A percentile compares a stretch with the other conserved stretches of the same genome.
These are phyloP conservation scores for Stenodema calcarata DNA, from an alignment of 2,888 invertebrate species.

Conservation along the genomic window DNA sequence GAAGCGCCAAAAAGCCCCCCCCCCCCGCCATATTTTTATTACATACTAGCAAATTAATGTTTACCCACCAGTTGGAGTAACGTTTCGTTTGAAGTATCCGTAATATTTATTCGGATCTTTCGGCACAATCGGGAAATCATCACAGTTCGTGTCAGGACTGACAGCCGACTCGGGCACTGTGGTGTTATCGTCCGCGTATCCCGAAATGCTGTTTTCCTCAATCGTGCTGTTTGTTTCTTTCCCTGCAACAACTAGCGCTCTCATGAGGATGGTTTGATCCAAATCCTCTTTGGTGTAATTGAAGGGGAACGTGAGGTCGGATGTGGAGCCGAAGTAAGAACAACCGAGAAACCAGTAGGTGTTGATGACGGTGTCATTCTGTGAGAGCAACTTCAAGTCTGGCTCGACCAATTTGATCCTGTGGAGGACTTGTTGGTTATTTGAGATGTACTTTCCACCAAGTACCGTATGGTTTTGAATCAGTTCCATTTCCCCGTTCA, in stretches of 20 bases:
- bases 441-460: slow-evolving; percentile 70
- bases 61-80: slow-evolving; percentile 72
- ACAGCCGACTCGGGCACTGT: slow-evolving; percentile 57
- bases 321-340: slow-evolving; percentile 70
- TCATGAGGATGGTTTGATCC: neutral
- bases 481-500: slow-evolving; percentile 74
- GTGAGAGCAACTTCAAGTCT: slow-evolving; percentile 69
- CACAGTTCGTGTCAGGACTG: slow-evolving; percentile 54
- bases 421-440: slow-evolving; percentile 67
- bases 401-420: slow-evolving; percentile 67
- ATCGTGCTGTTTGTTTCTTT: slow-evolving; percentile 58
- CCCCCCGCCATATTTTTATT: neutral
- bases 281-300: slow-evolving; percentile 68
- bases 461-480: slow-evolving; percentile 69
- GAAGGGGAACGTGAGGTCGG: slow-evolving; percentile 68
- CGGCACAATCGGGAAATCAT: slow-evolving; percentile 59
- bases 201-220: slow-evolving; percentile 60
- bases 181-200: slow-evolving; percentile 60
- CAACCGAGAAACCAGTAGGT: slow-evolving; percentile 86
- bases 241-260: slow-evolving; percentile 52
- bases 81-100: slow-evolving; percentile 73
- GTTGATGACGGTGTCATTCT: slow-evolving; percentile 66
- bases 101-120: slow-evolving; percentile 72
- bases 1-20: too few relatives aligned
- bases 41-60: neutral